Conservation (phyloP, 2,888 invertebrate genomes). For the Metalampra italica region DNA sequence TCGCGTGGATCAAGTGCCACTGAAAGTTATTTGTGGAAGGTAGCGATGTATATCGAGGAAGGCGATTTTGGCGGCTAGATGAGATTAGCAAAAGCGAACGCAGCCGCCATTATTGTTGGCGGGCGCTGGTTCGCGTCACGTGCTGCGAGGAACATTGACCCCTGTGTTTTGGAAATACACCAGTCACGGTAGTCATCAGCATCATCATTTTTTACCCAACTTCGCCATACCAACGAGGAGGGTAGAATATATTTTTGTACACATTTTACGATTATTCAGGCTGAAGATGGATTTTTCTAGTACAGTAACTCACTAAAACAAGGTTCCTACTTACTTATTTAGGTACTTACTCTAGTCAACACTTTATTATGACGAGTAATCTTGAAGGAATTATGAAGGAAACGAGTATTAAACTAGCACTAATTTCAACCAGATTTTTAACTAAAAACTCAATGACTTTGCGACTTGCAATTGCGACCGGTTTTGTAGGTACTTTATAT, state of each 20-base stretch:
- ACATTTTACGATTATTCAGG: background rate
- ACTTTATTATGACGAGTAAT: too few species aligned
- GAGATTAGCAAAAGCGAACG: slow-evolving; percentile 45
- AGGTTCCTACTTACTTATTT: too few species aligned
- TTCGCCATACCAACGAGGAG: background rate
- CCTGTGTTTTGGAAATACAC: slow-evolving; percentile 67
- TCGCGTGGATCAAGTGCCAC: slow-evolving; percentile 11
- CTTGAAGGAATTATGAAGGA: too few species aligned
- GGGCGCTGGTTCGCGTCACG: slow-evolving; percentile 55
- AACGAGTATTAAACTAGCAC: too few species aligned
- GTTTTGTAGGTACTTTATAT: too few species aligned
- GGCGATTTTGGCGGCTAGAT: slow-evolving; percentile 34
- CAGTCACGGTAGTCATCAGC: slow-evolving; percentile 7
- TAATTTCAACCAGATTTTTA: too few species aligned
- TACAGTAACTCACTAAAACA: too few species aligned
- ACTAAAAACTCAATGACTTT: too few species aligned
- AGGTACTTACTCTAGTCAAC: too few species aligned
- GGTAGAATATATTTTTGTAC: background rate
- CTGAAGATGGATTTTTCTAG: too few species aligned
- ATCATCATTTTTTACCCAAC: slow-evolving; percentile 7
- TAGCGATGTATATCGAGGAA: slow-evolving; percentile 33
- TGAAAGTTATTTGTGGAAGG: slow-evolving; percentile 15
- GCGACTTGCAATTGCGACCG: too few species aligned
- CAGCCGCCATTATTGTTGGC: slow-evolving; percentile 39
- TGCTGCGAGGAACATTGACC: slow-evolving; percentile 65